Evolutionary conservation across 2,113 vertebrate species (phyloP), one percentile per base, ranked within the genome.

Genomic region (Microcebus ravelobensis): DNA sequence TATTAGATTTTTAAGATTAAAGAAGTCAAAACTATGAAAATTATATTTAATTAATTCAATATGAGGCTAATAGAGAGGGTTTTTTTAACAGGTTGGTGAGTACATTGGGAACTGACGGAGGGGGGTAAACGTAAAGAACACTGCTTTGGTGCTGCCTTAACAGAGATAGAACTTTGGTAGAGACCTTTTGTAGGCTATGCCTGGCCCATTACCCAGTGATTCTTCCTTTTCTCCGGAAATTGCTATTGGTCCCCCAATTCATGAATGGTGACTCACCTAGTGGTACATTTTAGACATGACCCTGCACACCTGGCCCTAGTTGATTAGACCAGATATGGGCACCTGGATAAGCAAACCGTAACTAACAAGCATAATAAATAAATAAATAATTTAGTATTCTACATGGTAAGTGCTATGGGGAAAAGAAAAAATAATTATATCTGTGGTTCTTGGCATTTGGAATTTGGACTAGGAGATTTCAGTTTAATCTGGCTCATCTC

Each of bases 1-100:
- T 48, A 21, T 85, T 90, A 36, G 6, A 18, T n/a, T 81, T 88
- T 50, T 92, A 67, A 90, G 39, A 90, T 55, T 70, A 87, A 82
- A 70, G 67, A 95, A 82, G 82, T 71, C 29, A 93, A 95, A 94
- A 79, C 63, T 90, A 59, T 92, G 96, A 89, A 93, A 83, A 83
- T 91, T 83, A 87, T 48, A 91, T 95, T 48, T 91, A 70, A 87
- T 68, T 68, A 36, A 95, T 87, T 80, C 81, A 59, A 52, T 79
- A n/a, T 59, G 59, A 55, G 74, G 25, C 65, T 85, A 88, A 88
- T 29, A n/a, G 52, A 79, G 36, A 84, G 31, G 70, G 0, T 21
- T 52, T 36, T 65, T 82, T 74, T 21, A 18, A 79, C 12, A 65
- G 36, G 3, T 79, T 65, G 31, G 7, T 63, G 15, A 42, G 25